A percentile compares a stretch with the other conserved stretches of the same genome.
Conservation (phyloP, 2,113 vertebrate genomes). For the Synodontis membranacea region DNA sequence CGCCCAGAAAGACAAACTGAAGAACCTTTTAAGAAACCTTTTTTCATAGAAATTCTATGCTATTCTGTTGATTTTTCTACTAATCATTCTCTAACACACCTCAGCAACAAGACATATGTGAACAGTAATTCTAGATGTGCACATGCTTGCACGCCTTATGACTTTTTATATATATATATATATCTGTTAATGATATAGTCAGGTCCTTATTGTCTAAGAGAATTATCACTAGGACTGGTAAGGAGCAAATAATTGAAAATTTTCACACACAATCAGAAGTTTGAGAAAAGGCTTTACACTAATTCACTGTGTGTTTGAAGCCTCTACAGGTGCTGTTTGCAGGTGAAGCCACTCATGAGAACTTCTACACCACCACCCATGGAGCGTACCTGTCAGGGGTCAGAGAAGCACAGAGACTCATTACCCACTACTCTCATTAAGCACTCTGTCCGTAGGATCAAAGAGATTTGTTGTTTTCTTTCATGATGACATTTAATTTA, state of each 20-base stretch:
- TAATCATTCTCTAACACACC: neutral
- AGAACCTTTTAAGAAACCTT: neutral
- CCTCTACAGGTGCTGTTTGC: constrained; percentile 67
- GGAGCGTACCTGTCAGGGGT: constrained; percentile 61
- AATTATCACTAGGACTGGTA: neutral
- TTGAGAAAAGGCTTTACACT: neutral
- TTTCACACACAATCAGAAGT: neutral
- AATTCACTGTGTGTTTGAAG: constrained; percentile 42
- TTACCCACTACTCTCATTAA: constrained; percentile 33
- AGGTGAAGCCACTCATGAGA: constrained; percentile 63
- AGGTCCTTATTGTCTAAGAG: neutral
- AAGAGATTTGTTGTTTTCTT: too few species aligned
- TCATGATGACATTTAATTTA: too few species aligned
- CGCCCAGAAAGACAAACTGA: neutral
- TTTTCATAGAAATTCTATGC: neutral
- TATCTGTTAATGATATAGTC: neutral
- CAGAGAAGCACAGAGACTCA: constrained; percentile 58
- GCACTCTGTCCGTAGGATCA: too few species aligned
- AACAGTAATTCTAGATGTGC: neutral
- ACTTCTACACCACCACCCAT: constrained; percentile 67
- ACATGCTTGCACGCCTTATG: neutral
- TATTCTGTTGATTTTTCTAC: neutral
- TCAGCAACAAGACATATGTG: neutral
- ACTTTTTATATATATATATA: neutral
- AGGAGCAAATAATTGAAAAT: neutral